Conservation (phyloP, 2,888 invertebrate genomes). For the Buathra laborator region DNA sequence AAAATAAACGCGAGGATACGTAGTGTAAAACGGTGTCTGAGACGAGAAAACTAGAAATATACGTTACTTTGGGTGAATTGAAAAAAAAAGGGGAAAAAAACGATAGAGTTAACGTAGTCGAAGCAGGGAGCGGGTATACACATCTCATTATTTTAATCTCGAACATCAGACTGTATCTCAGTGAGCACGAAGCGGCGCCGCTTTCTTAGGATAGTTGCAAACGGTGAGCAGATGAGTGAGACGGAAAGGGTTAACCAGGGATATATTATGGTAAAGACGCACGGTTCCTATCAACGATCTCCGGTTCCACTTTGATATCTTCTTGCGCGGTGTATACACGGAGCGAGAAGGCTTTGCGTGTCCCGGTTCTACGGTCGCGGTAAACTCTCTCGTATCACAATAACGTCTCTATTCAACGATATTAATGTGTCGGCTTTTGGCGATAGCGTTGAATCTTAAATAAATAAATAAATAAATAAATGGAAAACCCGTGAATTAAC, state of each 20-base stretch:
- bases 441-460: not conserved
- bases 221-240: slow-evolving; percentile 49
- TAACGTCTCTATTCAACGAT: slow-evolving; percentile 65
- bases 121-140: slow-evolving; percentile 34
- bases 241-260: slow-evolving; percentile 33
- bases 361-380: slow-evolving; percentile 20
- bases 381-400: slow-evolving; percentile 57
- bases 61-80: not conserved
- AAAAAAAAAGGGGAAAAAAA: slow-evolving; percentile 10
- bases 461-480: not conserved
- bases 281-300: slow-evolving; percentile 70
- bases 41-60: slow-evolving; percentile 7
- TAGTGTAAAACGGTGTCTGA: not conserved
- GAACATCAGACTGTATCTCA: slow-evolving; percentile 64
- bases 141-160: slow-evolving; percentile 72
- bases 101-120: slow-evolving; percentile 7
- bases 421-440: slow-evolving; percentile 47
- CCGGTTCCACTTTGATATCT: slow-evolving; percentile 70
- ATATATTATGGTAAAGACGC: slow-evolving; percentile 71
- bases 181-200: slow-evolving; percentile 37
- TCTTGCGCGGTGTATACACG: slow-evolving; percentile 52
- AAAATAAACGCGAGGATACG: not conserved
- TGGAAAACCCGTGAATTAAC: not conserved
- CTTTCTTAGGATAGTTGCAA: slow-evolving; percentile 25
- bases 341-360: slow-evolving; percentile 32